Percentiles rank a stretch among this genome's conserved stretches.
Conservation (phyloP, 1,140 invertebrate genomes). For the Papilio machaon region DNA sequence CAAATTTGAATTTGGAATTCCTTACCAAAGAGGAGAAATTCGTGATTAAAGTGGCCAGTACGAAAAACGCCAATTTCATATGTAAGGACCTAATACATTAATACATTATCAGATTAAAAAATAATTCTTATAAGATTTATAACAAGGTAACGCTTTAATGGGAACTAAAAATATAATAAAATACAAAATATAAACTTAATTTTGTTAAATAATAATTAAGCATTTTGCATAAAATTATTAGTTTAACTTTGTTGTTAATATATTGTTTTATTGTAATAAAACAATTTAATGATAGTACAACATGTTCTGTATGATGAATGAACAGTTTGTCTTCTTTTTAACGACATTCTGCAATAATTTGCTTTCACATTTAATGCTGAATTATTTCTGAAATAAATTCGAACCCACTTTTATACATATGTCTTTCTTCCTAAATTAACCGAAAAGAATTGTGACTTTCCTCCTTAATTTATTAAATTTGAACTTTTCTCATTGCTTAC, state of each 20-base stretch:
- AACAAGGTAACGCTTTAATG: not conserved
- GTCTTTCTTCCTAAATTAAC: not conserved
- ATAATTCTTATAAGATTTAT: not conserved
- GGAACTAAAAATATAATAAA: too few species aligned
- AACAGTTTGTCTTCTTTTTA: not conserved
- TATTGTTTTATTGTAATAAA: not conserved
- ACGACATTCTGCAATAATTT: not conserved
- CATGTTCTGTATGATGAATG: too few species aligned
- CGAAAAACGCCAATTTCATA: too few species aligned
- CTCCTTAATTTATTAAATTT: not conserved
- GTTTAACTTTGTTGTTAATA: not conserved
- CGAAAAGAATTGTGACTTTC: not conserved
- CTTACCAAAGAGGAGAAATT: too few species aligned
- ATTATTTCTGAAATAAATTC: not conserved
- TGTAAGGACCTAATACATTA: not conserved
- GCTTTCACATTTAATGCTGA: not conserved
- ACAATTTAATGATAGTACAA: slow-evolving; percentile 1
- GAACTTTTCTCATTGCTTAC: too few species aligned
- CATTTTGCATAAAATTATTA: slow-evolving; percentile 3
- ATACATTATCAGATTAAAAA: not conserved
- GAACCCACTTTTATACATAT: too few species aligned
- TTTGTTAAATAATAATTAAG: not conserved
- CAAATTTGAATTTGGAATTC: too few species aligned
- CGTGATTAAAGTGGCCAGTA: too few species aligned
- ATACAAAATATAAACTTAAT: not conserved